phyloP scores from a whole-genome alignment of 2,113 vertebrate species.

The Leptobrachium leishanense region DNA sequence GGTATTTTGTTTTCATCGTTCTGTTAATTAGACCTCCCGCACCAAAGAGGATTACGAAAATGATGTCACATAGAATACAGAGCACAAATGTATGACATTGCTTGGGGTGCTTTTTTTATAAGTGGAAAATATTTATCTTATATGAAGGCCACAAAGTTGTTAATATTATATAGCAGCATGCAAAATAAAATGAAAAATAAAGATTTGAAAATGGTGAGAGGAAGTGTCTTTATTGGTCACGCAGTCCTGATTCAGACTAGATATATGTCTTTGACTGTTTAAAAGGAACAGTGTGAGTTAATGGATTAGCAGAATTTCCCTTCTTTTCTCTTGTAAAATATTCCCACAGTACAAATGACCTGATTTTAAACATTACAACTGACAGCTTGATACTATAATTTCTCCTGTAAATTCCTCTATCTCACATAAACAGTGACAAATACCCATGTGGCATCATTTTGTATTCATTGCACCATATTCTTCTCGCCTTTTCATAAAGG shows the following conservation, averaged over 20 bases:
- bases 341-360: constrained; percentile 41
- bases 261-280: constrained; percentile 39
- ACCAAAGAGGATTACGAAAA: constrained; percentile 36
- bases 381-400: neutral
- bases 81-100: constrained; percentile 26
- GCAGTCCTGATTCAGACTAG: constrained; percentile 37
- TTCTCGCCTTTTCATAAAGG: too few relatives aligned
- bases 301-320: constrained; percentile 30
- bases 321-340: constrained; percentile 15
- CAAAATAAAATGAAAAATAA: constrained; percentile 1
- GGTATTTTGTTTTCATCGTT: constrained; percentile 30
- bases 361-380: neutral
- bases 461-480: too few relatives aligned
- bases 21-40: constrained; percentile 43
- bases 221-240: constrained; percentile 11
- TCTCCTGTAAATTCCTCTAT: neutral
- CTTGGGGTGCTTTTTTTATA: neutral
- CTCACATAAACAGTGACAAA: neutral
- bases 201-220: constrained; percentile 25
- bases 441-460: too few relatives aligned
- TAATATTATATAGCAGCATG: neutral
- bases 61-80: constrained; percentile 8
- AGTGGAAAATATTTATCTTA: too few relatives aligned
- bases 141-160: too few relatives aligned
- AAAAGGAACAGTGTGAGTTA: constrained; percentile 30